Evolutionary conservation across 2,797 vertebrate species (phyloP), one percentile per base, ranked within the genome.

Genomic region (Balearica regulorum): DNA sequence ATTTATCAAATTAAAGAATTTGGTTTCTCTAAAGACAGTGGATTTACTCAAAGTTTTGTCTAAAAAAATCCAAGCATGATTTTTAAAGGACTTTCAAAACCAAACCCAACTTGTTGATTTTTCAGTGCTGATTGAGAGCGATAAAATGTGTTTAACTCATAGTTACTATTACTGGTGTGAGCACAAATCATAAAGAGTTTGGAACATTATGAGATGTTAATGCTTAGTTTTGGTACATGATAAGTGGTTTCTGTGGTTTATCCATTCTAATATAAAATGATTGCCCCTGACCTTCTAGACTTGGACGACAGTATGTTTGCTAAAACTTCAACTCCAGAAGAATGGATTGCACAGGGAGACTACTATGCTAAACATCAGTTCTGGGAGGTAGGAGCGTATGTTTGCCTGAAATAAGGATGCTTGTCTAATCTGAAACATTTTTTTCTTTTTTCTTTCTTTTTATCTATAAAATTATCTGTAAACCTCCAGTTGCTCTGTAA

Each of bases 261-360:
- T 68, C 39, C 16, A 19, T 90, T 92, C 71, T 95, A 66, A 94
- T 41, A 13, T 54, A 41, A 95, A 79, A 76, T 60, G 3, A 60
- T 95, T 61, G 8, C 18, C 19, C 21, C 33, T 90, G 51, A 91
- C 65, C 15, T 95, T 90, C 65, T 83, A 98, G 98, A 98, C 54
- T 97, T 98, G 33, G 98, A 98, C 12, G 98, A 98, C 71, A 98
- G 97, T 93, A 98, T 98, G 98, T 98, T 98, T 97, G 98, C 98
- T 80, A 98, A 98, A 96, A 98, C 98, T 28, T 98, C 98, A 14
- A 98, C 98, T 62, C 96, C 97, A 28, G 95, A 97, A 77, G 98
- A 98, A 66, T 98, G 98, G 98, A 97, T 98, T n/a, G 95, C 96
- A 16, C 98, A 98, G 89, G 98, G 98, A 87, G 98, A 98, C 29